phyloP scores from a whole-genome alignment of 1,140 invertebrate species.

The Nymphalis io region DNA sequence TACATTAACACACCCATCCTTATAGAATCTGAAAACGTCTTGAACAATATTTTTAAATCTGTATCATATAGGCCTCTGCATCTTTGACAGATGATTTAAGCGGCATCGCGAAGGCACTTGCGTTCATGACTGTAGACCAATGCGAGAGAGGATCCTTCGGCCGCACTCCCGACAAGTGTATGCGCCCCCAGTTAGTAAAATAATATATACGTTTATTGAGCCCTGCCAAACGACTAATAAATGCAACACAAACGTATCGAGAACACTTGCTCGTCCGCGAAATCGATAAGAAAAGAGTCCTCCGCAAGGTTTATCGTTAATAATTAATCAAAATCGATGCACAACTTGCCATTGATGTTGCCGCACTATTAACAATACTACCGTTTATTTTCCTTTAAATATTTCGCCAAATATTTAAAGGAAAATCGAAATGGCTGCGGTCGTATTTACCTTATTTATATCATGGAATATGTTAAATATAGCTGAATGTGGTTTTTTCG shows the following conservation, averaged over 20 bases:
- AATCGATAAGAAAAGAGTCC: conserved; percentile 28
- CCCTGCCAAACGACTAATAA: neutral
- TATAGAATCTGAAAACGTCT: too few relatives aligned
- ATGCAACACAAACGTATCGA: conserved; percentile 11
- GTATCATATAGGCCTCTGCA: too few relatives aligned
- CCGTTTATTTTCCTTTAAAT: neutral
- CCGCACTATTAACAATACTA: neutral
- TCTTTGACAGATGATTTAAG: too few relatives aligned
- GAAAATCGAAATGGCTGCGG: conserved; percentile 4
- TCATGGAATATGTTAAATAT: conserved; percentile 7
- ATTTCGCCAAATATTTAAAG: neutral
- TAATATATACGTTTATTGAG: neutral
- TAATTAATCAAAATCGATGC: conserved; percentile 36
- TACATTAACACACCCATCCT: neutral
- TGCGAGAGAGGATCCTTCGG: too few relatives aligned
- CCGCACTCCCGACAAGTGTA: too few relatives aligned
- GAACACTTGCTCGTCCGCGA: conserved; percentile 8
- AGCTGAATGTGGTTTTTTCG: neutral
- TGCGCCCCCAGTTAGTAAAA: too few relatives aligned
- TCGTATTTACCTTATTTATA: conserved; percentile 14
- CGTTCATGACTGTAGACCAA: too few relatives aligned
- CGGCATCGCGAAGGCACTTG: too few relatives aligned
- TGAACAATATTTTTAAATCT: too few relatives aligned
- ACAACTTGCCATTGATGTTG: conserved; percentile 6
- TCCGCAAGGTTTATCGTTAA: conserved; percentile 29